Evolutionary conservation across 2,797 vertebrate genomes (phyloP).

Genomic region (Anguilla megastoma): DNA sequence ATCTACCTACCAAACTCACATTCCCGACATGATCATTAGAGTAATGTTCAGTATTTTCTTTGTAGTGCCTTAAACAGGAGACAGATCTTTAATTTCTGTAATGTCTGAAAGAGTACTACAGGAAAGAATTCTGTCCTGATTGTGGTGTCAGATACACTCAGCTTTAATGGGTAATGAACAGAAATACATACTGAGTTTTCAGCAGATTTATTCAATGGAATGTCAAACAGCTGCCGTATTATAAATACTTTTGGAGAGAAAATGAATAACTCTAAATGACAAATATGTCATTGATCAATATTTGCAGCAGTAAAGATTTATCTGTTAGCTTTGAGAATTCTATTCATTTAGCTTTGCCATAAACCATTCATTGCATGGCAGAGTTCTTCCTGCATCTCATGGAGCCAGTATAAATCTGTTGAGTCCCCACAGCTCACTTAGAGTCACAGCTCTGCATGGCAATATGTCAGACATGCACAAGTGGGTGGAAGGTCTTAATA

Average conservation of each 20-base stretch:
- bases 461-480: slow-evolving; percentile 27
- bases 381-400: slow-evolving; percentile 25
- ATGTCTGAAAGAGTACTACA: not conserved
- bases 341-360: slow-evolving; percentile 26
- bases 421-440: slow-evolving; percentile 7
- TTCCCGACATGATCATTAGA: not conserved
- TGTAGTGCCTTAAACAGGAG: not conserved
- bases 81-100: not conserved
- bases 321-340: slow-evolving; percentile 27
- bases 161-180: slow-evolving; percentile 32
- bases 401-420: slow-evolving; percentile 36
- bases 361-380: slow-evolving; percentile 28
- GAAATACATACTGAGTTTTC: not conserved
- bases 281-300: slow-evolving; percentile 47
- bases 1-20: not conserved
- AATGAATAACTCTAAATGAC: slow-evolving; percentile 48
- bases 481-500: slow-evolving; percentile 34
- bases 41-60: not conserved
- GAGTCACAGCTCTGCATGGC: slow-evolving; percentile 39
- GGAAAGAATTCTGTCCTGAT: too few relatives aligned
- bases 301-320: slow-evolving; percentile 30
- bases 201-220: slow-evolving; percentile 33
- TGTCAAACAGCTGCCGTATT: slow-evolving; percentile 25
- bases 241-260: slow-evolving; percentile 43
- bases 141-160: not conserved